A percentile compares a stretch with the other conserved stretches of the same genome.
phyloP scores from a whole-genome alignment of 2,113 vertebrate genomes.

The Lonchura striata region DNA sequence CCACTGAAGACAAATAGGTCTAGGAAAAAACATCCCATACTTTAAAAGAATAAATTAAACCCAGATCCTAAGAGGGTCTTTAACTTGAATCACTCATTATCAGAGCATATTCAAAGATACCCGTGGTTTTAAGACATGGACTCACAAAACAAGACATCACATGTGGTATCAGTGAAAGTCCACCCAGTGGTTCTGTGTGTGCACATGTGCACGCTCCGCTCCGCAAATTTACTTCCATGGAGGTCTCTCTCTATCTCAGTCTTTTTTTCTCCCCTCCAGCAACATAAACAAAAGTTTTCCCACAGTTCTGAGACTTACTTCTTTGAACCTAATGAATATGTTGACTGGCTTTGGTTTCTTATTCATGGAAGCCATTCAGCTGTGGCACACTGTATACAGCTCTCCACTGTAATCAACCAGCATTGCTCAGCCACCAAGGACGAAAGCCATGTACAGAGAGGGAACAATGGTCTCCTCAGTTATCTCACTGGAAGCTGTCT shows the following conservation, averaged over 20 bases:
- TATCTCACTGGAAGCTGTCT: background rate
- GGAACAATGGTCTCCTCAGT: slow-evolving; percentile 29
- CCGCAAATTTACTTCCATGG: background rate
- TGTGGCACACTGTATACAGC: slow-evolving; percentile 45
- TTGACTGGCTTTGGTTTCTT: slow-evolving; percentile 29
- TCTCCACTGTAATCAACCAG: slow-evolving; percentile 23
- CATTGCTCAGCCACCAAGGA: slow-evolving; percentile 5
- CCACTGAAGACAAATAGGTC: background rate
- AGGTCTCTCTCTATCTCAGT: slow-evolving; percentile 21
- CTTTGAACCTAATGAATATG: slow-evolving; percentile 63
- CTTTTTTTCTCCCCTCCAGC: background rate
- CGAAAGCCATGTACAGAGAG: background rate
- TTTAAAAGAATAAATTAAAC: background rate
- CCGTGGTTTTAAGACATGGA: background rate
- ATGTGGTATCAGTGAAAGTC: background rate
- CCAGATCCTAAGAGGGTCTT: background rate
- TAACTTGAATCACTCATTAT: background rate
- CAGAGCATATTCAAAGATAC: background rate
- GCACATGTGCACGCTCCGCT: background rate
- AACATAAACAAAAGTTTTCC: slow-evolving; percentile 63
- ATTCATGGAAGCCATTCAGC: slow-evolving; percentile 66
- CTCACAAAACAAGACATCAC: background rate
- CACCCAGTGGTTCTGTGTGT: background rate
- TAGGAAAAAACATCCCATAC: background rate
- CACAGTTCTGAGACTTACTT: slow-evolving; percentile 51